Evolutionary conservation across 23 tunicate species (phyloP).

Genomic region (Styela clava): DNA sequence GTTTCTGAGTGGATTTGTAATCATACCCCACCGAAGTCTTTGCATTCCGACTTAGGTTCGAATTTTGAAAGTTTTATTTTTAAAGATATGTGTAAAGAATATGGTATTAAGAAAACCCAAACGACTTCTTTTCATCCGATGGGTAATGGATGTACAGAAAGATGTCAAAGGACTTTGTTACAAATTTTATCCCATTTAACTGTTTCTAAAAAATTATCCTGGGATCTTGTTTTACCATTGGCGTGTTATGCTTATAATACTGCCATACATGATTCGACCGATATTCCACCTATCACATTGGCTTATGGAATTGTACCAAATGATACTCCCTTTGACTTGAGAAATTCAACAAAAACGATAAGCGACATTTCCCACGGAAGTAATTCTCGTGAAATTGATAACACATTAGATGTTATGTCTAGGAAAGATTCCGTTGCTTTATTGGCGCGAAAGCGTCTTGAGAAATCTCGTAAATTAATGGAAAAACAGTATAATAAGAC

Average conservation of each 20-base stretch:
- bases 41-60: not conserved
- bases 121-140: not conserved
- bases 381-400: not conserved
- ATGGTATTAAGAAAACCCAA: not conserved
- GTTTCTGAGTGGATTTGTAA: too few relatives aligned
- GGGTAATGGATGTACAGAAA: not conserved
- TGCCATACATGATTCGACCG: not conserved
- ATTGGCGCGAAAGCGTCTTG: not conserved
- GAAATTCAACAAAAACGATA: not conserved
- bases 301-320: not conserved
- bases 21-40: too few relatives aligned
- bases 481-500: not conserved
- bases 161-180: not conserved
- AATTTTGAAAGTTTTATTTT: not conserved
- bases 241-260: not conserved
- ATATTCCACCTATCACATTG: not conserved
- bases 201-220: not conserved
- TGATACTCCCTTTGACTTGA: not conserved
- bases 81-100: not conserved
- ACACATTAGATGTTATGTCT: not conserved
- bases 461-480: not conserved
- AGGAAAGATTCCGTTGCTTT: not conserved
- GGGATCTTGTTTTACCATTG: not conserved
- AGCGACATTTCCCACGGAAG: not conserved
- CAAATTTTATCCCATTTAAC: not conserved